A percentile compares a stretch with the other conserved stretches of the same genome.
Evolutionary conservation across 2,113 vertebrate species (phyloP).

Genomic region (Glareola pratincola): DNA sequence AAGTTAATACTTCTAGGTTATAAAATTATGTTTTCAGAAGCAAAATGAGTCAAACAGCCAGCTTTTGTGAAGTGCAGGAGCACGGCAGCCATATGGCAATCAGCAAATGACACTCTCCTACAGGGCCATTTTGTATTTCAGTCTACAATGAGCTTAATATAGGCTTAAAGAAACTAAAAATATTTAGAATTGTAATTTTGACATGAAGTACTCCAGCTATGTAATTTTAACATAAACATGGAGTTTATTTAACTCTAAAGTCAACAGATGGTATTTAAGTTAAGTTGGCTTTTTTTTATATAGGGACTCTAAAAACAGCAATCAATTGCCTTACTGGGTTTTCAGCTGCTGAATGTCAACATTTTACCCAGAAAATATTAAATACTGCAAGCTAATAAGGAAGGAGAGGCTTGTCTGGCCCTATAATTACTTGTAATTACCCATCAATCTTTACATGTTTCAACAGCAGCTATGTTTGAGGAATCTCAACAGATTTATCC

Average conservation of each 20-base stretch:
- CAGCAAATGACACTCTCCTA: slow-evolving; percentile 60
- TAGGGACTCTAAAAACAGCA: slow-evolving; percentile 61
- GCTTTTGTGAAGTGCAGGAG: slow-evolving; percentile 14
- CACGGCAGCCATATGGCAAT: slow-evolving; percentile 57
- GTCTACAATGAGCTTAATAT: slow-evolving; percentile 58
- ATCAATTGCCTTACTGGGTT: slow-evolving; percentile 33
- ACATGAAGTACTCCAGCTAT: slow-evolving; percentile 59
- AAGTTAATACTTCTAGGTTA: not conserved
- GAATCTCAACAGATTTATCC: not conserved
- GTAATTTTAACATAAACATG: slow-evolving; percentile 61
- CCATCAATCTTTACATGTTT: not conserved
- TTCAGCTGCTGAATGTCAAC: slow-evolving; percentile 28
- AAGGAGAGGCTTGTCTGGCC: slow-evolving; percentile 18
- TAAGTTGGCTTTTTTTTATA: slow-evolving; percentile 1
- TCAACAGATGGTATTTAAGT: slow-evolving; percentile 69
- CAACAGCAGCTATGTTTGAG: not conserved
- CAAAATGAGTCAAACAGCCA: slow-evolving; percentile 11
- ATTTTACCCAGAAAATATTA: slow-evolving; percentile 43
- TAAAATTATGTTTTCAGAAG: slow-evolving; percentile 4
- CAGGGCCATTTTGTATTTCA: slow-evolving; percentile 9
- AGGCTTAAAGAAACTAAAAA: slow-evolving; percentile 55
- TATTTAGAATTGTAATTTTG: slow-evolving; percentile 58
- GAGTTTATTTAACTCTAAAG: slow-evolving; percentile 64
- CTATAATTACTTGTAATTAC: slow-evolving; percentile 41
- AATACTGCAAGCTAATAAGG: slow-evolving; percentile 37